Conservation (phyloP, 23 tunicate genomes). For the Phallusia fumigata region DNA sequence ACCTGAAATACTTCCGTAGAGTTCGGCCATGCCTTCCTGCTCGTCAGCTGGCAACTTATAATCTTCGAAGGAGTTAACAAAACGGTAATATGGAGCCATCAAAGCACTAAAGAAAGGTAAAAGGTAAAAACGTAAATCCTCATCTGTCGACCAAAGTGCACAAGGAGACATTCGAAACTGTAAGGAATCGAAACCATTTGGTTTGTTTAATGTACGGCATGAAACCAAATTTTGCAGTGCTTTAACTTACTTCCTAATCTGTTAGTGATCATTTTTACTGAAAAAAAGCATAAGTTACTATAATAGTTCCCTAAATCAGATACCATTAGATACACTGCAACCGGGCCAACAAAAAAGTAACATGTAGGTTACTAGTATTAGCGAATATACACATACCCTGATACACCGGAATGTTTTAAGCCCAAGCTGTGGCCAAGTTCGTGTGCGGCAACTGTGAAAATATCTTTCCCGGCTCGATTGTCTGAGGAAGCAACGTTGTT, state of each 20-base stretch:
- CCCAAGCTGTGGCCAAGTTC: conserved; percentile 85
- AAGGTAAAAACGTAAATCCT: too few relatives aligned
- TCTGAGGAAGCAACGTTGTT: conserved; percentile 7
- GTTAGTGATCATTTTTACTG: too few relatives aligned
- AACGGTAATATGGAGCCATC: conserved; percentile 56
- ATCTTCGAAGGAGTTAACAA: conserved; percentile 18
- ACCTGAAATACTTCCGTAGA: neutral
- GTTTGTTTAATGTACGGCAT: too few relatives aligned
- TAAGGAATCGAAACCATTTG: neutral
- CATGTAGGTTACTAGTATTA: neutral
- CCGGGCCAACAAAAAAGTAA: neutral
- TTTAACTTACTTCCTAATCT: too few relatives aligned
- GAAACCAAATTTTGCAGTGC: too few relatives aligned
- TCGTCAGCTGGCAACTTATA: conserved; percentile 49
- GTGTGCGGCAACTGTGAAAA: conserved; percentile 82
- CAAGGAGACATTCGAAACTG: neutral
- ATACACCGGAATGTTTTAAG: conserved; percentile 54
- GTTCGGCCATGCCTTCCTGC: conserved; percentile 12
- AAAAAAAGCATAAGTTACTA: too few relatives aligned
- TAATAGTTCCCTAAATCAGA: too few relatives aligned
- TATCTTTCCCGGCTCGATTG: conserved; percentile 28
- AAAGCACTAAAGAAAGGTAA: conserved; percentile 26
- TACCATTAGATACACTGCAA: too few relatives aligned
- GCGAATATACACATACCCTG: conserved; percentile 34
- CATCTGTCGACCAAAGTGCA: too few relatives aligned